A percentile compares a stretch with the other conserved stretches of the same genome.
Evolutionary conservation across 2,113 vertebrate species (phyloP).

Genomic region (Megaleporinus macrocephalus): DNA sequence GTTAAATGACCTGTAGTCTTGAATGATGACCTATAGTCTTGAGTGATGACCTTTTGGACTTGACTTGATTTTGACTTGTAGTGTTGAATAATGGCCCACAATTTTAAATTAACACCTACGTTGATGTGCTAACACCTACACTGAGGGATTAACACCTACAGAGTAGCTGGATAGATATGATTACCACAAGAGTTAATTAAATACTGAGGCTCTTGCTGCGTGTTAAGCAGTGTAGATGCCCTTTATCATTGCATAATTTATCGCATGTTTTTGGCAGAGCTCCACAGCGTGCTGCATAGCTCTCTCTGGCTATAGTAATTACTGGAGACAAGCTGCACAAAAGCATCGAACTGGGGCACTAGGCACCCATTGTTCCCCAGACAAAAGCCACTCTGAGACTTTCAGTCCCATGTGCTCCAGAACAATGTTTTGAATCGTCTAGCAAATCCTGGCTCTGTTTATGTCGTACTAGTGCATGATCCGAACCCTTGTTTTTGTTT

Average conservation of each 20-base stretch:
- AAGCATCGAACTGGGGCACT: slow-evolving; percentile 59
- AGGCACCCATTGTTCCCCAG: slow-evolving; percentile 67
- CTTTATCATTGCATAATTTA: slow-evolving; percentile 64
- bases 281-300: slow-evolving; percentile 40
- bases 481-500: slow-evolving; percentile 27
- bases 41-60: no score
- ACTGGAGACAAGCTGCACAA: slow-evolving; percentile 68
- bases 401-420: slow-evolving; percentile 32
- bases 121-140: neutral
- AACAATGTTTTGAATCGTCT: slow-evolving; percentile 20
- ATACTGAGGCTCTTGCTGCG: neutral
- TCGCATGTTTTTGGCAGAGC: slow-evolving; percentile 56
- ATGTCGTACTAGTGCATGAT: slow-evolving; percentile 1
- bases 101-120: neutral
- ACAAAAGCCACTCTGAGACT: slow-evolving; percentile 66
- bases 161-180: neutral
- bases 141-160: neutral
- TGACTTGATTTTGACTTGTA: no score
- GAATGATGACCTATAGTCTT: no score
- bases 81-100: no score
- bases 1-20: no score
- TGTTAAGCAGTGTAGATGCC: neutral
- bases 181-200: neutral
- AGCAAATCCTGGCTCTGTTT: slow-evolving; percentile 12
- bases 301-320: slow-evolving; percentile 63